Percentiles rank a stretch among this genome's conserved stretches.
phyloP scores from a whole-genome alignment of 1,140 invertebrate species.

The Radopholus similis region DNA sequence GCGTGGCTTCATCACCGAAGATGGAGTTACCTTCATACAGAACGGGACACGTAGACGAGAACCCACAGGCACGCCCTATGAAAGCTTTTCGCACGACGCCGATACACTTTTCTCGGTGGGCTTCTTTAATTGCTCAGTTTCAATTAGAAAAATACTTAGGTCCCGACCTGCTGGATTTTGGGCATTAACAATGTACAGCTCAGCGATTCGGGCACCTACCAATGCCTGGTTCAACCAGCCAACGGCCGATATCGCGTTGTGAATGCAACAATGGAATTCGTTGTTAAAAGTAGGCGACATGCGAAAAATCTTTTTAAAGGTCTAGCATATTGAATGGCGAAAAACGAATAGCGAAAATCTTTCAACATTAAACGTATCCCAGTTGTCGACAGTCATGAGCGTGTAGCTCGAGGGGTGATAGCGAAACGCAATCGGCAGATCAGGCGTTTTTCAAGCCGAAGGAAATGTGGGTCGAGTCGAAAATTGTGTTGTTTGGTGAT shows the following conservation, averaged over 20 bases:
- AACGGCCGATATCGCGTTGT: constrained; percentile 31
- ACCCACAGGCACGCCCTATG: constrained; percentile 44
- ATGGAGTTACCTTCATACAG: constrained; percentile 54
- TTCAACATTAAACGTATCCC: background rate
- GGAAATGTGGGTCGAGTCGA: background rate
- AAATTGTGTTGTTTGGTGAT: background rate
- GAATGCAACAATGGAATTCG: constrained; percentile 51
- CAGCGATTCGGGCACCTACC: constrained; percentile 40
- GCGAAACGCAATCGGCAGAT: constrained; percentile 1
- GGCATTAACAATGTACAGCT: constrained; percentile 38
- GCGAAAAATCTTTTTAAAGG: background rate
- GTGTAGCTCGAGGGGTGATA: background rate
- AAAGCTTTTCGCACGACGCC: constrained; percentile 39
- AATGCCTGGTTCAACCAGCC: constrained; percentile 47
- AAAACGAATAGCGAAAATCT: background rate
- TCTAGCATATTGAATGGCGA: background rate
- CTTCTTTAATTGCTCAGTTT: background rate
- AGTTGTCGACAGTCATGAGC: background rate
- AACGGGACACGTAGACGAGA: constrained; percentile 51
- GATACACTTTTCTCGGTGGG: constrained; percentile 40
- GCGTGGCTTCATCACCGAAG: constrained; percentile 41
- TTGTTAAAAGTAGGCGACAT: constrained; percentile 50
- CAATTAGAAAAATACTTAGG: background rate
- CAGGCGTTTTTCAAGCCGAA: background rate
- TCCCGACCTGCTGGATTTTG: constrained; percentile 36